phyloP scores from a whole-genome alignment of 1,140 invertebrate species.

The Brachionus manjavacas region DNA sequence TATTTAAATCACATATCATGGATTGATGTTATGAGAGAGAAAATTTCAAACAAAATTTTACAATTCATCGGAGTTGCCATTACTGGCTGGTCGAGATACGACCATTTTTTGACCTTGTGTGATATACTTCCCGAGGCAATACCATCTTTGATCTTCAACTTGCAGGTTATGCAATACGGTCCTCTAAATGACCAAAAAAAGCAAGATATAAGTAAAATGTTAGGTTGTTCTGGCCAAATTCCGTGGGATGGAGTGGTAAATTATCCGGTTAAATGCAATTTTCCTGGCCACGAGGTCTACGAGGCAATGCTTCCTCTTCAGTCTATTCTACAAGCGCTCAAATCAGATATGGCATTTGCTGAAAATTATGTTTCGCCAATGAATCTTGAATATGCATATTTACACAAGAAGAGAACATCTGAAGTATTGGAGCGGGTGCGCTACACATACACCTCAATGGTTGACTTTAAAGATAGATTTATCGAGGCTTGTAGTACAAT shows the following conservation, averaged over 20 bases:
- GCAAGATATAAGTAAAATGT: not conserved
- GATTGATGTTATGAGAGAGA: constrained; percentile 63
- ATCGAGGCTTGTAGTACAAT: constrained; percentile 13
- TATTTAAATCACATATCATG: constrained; percentile 70
- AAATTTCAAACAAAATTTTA: constrained; percentile 48
- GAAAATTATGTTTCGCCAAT: constrained; percentile 18
- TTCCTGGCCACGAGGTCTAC: constrained; percentile 38
- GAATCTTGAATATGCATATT: constrained; percentile 30
- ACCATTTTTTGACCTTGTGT: constrained; percentile 85
- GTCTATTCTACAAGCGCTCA: not conserved
- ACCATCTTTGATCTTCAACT: constrained; percentile 68
- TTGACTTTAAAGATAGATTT: constrained; percentile 22
- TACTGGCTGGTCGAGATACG: constrained; percentile 73
- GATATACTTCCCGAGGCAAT: constrained; percentile 75
- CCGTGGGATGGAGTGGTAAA: constrained; percentile 11
- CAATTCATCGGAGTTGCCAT: constrained; percentile 63
- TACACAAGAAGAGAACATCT: constrained; percentile 11
- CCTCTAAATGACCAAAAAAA: constrained; percentile 42
- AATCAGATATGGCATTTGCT: constrained; percentile 23
- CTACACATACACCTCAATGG: constrained; percentile 13
- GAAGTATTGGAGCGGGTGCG: not conserved
- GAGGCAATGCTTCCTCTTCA: not conserved
- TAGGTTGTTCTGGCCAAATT: constrained; percentile 13
- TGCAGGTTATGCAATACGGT: constrained; percentile 52
- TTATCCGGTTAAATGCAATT: constrained; percentile 13